Evolutionary conservation across 2,888 invertebrate species (phyloP).

Genomic region (Tinea pellionella): DNA sequence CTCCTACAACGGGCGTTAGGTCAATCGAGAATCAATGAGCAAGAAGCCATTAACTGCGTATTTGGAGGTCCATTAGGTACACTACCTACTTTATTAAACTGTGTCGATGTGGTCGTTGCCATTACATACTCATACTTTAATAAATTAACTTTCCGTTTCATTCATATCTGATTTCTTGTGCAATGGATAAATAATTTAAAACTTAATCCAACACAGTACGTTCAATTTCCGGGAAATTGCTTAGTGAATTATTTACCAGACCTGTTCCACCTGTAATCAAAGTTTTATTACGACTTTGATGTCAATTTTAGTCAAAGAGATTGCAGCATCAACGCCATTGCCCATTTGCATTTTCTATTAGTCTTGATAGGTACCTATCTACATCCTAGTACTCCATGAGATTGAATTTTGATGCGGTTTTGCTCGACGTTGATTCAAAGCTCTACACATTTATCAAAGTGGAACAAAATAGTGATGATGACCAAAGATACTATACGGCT

Average conservation of each 20-base stretch:
- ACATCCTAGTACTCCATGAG: neutral
- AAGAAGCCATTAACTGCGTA: conserved; percentile 6
- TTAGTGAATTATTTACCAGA: neutral
- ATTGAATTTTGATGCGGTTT: conserved; percentile 11
- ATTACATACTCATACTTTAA: neutral
- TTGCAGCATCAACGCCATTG: conserved; percentile 3
- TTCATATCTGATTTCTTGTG: neutral
- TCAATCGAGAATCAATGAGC: conserved; percentile 13
- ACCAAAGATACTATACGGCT: neutral
- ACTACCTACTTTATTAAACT: conserved; percentile 6
- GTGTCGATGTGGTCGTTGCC: neutral
- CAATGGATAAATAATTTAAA: too few species aligned
- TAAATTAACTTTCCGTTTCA: neutral
- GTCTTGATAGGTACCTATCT: conserved; percentile 5
- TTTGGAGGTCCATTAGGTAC: conserved; percentile 2
- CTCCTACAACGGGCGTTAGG: neutral
- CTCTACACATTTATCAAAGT: conserved; percentile 10
- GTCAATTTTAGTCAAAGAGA: conserved; percentile 9
- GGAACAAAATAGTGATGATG: neutral
- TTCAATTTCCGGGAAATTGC: neutral
- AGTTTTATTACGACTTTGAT: neutral
- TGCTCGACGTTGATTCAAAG: conserved; percentile 8
- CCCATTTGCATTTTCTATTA: conserved; percentile 9
- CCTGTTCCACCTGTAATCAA: neutral
- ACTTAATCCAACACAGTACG: too few species aligned